Evolutionary conservation across 2,797 vertebrate genomes (phyloP).

Genomic region (Galaxias olidus): DNA sequence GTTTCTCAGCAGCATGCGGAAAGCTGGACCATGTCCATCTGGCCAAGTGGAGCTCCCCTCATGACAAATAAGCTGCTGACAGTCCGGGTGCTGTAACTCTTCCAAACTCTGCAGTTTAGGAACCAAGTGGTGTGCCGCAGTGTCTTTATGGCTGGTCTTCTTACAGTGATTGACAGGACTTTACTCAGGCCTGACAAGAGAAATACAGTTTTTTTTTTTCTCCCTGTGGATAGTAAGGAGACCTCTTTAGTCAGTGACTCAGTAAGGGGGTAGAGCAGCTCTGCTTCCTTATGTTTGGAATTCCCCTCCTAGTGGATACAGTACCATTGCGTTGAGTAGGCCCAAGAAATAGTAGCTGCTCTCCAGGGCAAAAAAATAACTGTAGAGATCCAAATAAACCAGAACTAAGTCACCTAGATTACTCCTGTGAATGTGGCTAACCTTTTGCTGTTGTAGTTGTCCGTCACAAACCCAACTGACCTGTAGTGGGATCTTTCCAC

Average conservation of each 20-base stretch:
- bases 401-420: no score
- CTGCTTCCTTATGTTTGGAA: no score
- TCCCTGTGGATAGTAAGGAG: constrained; percentile 44
- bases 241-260: constrained; percentile 46
- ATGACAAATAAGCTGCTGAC: constrained; percentile 85
- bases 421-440: constrained; percentile 55
- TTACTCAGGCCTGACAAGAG: constrained; percentile 58
- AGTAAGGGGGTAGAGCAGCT: constrained; percentile 34
- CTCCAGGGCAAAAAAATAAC: no score
- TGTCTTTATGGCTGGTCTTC: constrained; percentile 44
- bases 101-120: constrained; percentile 47
- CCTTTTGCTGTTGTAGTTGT: constrained; percentile 48
- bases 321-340: no score
- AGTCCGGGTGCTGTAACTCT: constrained; percentile 73
- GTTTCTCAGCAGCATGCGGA: constrained; percentile 34
- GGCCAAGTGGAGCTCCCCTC: constrained; percentile 80
- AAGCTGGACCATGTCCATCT: constrained; percentile 82
- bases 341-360: no score
- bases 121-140: constrained; percentile 56
- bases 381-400: no score
- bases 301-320: no score
- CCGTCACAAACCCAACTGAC: constrained; percentile 47
- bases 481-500: constrained; percentile 20
- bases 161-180: constrained; percentile 59
- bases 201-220: constrained; percentile 56